Evolutionary conservation across 2,888 invertebrate species (phyloP).

Genomic region (Hyalella azteca): DNA sequence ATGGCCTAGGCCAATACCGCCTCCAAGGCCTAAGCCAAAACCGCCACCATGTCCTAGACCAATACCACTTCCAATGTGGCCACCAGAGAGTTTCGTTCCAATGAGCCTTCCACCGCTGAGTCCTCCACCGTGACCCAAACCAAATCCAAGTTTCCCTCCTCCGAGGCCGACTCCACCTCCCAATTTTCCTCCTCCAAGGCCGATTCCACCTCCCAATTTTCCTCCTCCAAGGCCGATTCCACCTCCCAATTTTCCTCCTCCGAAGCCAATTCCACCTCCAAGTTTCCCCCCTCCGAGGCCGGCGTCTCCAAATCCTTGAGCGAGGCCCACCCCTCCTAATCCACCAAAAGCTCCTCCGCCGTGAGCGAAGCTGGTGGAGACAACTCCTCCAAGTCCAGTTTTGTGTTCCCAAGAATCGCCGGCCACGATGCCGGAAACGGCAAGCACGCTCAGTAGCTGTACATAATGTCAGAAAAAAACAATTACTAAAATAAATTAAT

Average conservation of each 20-base stretch:
- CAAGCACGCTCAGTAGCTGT: background rate
- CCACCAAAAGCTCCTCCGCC: background rate
- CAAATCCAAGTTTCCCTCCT: conserved; percentile 4
- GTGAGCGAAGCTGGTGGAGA: background rate
- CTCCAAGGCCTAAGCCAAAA: background rate
- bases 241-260: background rate
- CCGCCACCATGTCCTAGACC: background rate
- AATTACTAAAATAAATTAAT: too few species aligned
- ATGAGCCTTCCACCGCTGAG: background rate
- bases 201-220: background rate
- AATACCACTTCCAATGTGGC: background rate
- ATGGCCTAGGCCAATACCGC: background rate
- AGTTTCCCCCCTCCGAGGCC: background rate
- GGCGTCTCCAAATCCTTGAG: background rate
- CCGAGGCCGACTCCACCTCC: conserved; percentile 9
- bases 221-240: background rate
- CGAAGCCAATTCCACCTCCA: background rate
- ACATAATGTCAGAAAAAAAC: too few species aligned
- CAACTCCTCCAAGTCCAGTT: background rate
- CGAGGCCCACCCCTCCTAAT: conserved; percentile 17
- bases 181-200: background rate
- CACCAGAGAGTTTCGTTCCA: background rate
- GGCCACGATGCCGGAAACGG: background rate
- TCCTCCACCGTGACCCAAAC: background rate
- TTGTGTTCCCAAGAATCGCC: conserved; percentile 30